Percentiles rank a stretch among this genome's conserved stretches.
Conservation (phyloP, 2,113 vertebrate genomes). For the Clarias gariepinus region DNA sequence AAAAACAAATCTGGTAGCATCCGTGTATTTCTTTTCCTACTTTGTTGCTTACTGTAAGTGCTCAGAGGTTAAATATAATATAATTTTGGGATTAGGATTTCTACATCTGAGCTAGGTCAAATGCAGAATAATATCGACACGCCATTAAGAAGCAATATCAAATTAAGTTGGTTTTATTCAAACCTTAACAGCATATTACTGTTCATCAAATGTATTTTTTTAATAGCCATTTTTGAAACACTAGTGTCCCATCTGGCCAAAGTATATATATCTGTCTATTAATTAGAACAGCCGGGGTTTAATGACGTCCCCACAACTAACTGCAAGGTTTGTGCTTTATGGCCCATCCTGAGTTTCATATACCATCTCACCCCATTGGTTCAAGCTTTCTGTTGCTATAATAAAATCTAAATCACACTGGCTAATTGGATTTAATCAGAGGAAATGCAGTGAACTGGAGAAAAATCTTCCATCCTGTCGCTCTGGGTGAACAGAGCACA, state of each 20-base stretch:
- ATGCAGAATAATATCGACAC: background rate
- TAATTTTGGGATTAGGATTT: background rate
- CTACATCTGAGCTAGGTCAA: background rate
- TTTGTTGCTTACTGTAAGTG: background rate
- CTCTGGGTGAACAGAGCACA: constrained; percentile 24
- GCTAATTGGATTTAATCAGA: constrained; percentile 57
- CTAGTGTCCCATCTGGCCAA: constrained; percentile 23
- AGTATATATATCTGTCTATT: constrained; percentile 31
- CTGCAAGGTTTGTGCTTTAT: constrained; percentile 49
- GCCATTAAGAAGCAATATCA: background rate
- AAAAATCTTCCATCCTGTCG: constrained; percentile 11
- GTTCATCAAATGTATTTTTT: background rate
- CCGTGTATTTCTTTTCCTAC: background rate
- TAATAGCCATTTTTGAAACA: constrained; percentile 11
- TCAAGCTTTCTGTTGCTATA: constrained; percentile 46
- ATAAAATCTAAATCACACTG: constrained; percentile 52
- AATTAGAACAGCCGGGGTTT: constrained; percentile 28
- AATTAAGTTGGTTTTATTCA: background rate
- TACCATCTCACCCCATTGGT: constrained; percentile 45
- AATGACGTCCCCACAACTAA: constrained; percentile 36
- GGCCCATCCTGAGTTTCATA: constrained; percentile 30
- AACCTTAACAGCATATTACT: constrained; percentile 20
- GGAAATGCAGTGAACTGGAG: constrained; percentile 24
- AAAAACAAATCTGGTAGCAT: no score
- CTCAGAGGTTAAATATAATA: background rate